Evolutionary conservation across 2,113 vertebrate species (phyloP).

Genomic region (Halichoerus grypus): DNA sequence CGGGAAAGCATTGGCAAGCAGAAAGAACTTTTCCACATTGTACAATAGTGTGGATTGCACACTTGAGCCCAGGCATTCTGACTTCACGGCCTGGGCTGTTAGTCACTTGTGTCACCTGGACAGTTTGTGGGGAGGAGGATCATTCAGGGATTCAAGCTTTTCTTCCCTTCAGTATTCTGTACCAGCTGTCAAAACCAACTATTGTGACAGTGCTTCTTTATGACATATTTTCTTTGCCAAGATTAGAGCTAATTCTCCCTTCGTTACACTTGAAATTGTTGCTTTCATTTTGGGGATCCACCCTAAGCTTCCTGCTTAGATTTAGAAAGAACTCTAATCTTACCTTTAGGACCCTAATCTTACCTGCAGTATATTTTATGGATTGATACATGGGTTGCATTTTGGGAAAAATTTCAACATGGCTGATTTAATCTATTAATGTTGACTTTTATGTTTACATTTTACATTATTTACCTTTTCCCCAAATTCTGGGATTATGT

Average conservation of each 20-base stretch:
- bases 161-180: neutral
- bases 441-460: neutral
- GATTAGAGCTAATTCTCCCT: conserved; percentile 51
- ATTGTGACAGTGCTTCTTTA: neutral
- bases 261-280: conserved; percentile 24
- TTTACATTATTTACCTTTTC: conserved; percentile 8
- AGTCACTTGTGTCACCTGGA: neutral
- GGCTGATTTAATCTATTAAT: neutral
- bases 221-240: conserved; percentile 55
- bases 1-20: neutral
- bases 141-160: neutral
- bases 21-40: too few species aligned
- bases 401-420: neutral
- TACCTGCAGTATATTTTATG: neutral
- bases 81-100: rapidly evolving
- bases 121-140: too few species aligned
- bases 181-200: neutral
- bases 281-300: conserved; percentile 37
- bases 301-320: conserved; percentile 53
- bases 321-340: neutral
- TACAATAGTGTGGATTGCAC: rapidly evolving
- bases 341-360: neutral
- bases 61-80: neutral
- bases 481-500: neutral
- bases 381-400: neutral